Evolutionary conservation across 2,888 invertebrate species (phyloP).

Genomic region (Lepidocyrtinus sp.): DNA sequence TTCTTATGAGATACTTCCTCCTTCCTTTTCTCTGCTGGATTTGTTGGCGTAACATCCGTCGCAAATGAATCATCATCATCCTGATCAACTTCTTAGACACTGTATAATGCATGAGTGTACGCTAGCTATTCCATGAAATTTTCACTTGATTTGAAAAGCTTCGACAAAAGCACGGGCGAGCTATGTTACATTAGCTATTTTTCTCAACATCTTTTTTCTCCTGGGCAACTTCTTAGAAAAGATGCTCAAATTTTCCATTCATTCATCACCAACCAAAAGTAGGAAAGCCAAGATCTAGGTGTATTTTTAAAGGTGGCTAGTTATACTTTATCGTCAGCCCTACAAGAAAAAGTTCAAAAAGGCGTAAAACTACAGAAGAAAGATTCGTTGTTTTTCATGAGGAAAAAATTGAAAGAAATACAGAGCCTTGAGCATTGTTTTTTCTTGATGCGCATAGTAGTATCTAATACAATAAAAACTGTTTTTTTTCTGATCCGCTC

Average conservation of each 20-base stretch:
- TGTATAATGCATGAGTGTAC: conserved; percentile 1
- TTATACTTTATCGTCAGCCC: background rate
- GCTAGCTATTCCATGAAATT: conserved; percentile 14
- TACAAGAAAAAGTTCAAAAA: background rate
- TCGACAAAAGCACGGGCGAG: too few relatives aligned
- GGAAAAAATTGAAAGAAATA: conserved; percentile 10
- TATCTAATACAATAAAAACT: conserved; percentile 1
- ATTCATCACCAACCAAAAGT: background rate
- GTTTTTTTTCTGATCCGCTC: background rate
- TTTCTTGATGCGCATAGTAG: background rate
- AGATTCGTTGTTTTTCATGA: too few relatives aligned
- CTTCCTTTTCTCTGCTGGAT: background rate
- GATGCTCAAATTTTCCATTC: conserved; percentile 1
- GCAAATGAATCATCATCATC: conserved; percentile 43
- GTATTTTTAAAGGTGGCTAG: background rate
- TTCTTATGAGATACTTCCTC: background rate
- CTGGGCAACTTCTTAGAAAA: background rate
- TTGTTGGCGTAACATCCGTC: conserved; percentile 36
- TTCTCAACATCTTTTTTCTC: background rate
- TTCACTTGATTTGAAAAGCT: conserved; percentile 18
- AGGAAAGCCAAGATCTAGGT: background rate
- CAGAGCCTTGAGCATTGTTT: conserved; percentile 7
- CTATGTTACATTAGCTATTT: too few relatives aligned
- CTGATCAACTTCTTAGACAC: background rate
- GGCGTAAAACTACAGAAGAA: background rate